Evolutionary conservation across 1,140 invertebrate species (phyloP).

Genomic region (Zaprionus gabonicus): DNA sequence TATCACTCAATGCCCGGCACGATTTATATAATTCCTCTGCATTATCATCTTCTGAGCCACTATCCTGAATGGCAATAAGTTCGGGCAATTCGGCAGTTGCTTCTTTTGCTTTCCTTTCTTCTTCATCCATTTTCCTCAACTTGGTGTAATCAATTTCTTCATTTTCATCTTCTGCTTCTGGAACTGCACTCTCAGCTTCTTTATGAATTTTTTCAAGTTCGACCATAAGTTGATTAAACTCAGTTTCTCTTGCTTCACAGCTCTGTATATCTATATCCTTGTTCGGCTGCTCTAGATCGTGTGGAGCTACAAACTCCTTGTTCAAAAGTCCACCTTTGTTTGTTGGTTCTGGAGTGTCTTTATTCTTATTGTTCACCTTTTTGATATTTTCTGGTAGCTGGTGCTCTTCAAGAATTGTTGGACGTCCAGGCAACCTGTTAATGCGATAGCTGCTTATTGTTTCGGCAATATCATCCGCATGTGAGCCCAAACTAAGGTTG

Average conservation of each 20-base stretch:
- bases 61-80: slow-evolving; percentile 17
- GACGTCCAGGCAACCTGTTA: slow-evolving; percentile 37
- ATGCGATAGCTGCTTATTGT: slow-evolving; percentile 30
- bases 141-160: slow-evolving; percentile 7
- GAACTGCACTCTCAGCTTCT: neutral
- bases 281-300: neutral
- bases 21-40: slow-evolving; percentile 22
- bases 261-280: neutral
- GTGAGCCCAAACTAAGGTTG: slow-evolving; percentile 34
- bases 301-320: neutral
- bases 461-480: slow-evolving; percentile 51
- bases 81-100: neutral
- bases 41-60: slow-evolving; percentile 34
- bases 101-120: neutral
- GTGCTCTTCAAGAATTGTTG: slow-evolving; percentile 46
- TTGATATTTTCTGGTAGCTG: neutral
- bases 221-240: neutral
- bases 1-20: slow-evolving; percentile 2
- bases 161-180: neutral
- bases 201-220: neutral
- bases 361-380: neutral
- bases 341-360: slow-evolving; percentile 3
- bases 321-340: neutral
- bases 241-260: neutral
- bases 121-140: neutral